These are phyloP conservation scores for Nasonia giraulti DNA, from an alignment of 1,140 invertebrate genomes.

Conservation along the genomic window DNA sequence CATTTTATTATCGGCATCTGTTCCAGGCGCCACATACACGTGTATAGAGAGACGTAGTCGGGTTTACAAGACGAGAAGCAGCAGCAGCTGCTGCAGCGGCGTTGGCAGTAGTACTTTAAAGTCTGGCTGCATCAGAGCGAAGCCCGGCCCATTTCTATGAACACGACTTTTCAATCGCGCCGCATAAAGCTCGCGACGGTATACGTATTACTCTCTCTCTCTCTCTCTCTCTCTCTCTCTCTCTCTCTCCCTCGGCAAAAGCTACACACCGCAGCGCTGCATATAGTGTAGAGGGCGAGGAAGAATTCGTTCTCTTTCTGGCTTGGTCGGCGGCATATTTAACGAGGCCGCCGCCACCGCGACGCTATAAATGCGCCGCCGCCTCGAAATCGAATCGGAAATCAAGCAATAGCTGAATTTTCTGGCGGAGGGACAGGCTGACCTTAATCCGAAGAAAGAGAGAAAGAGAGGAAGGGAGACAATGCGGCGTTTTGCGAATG, in stretches of 20 bases:
- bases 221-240: not conserved
- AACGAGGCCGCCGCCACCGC: conserved; percentile 6
- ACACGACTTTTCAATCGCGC: conserved; percentile 25
- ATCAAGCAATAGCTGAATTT: conserved; percentile 5
- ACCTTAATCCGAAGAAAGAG: conserved; percentile 4
- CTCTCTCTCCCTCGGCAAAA: too few species aligned
- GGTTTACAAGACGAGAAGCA: not conserved
- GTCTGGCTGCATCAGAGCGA: not conserved
- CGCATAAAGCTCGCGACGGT: conserved; percentile 5
- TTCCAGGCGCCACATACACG: not conserved
- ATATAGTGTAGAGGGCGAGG: not conserved
- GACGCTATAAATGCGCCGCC: too few species aligned
- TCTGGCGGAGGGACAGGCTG: not conserved
- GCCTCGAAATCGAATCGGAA: conserved; percentile 8
- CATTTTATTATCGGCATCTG: conserved; percentile 18
- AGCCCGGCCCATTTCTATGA: not conserved
- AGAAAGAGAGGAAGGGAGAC: not conserved
- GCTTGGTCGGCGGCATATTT: not conserved
- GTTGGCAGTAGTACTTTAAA: not conserved
- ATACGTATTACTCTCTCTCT: not conserved
- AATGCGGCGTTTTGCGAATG: conserved; percentile 30
- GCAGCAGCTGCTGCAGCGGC: too few species aligned
- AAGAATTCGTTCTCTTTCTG: not conserved
- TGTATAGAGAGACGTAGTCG: not conserved
- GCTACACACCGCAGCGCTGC: not conserved